Conservation (phyloP, 2,888 invertebrate species). For the Pseudolycoriella hygida region DNA sequence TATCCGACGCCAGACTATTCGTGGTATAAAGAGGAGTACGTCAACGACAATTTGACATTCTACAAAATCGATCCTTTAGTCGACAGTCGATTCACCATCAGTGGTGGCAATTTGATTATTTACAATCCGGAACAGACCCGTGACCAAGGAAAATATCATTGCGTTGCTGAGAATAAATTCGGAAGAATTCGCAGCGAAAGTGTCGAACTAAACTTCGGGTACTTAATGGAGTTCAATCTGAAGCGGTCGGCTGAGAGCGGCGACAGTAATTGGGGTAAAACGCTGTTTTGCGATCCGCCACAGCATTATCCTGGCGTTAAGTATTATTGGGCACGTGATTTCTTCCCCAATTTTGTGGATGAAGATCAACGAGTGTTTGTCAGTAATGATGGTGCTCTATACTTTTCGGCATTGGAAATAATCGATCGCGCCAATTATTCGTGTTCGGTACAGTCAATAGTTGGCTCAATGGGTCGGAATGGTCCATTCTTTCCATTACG, state of each 20-base stretch:
- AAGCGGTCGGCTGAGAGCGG: conserved; percentile 70
- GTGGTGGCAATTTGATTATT: conserved; percentile 83
- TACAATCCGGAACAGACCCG: conserved; percentile 60
- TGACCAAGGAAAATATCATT: conserved; percentile 82
- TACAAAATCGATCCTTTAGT: conserved; percentile 58
- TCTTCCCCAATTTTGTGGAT: conserved; percentile 82
- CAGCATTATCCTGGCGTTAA: conserved; percentile 77
- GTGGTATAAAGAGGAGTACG: conserved; percentile 80
- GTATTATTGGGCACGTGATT: conserved; percentile 82
- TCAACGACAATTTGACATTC: conserved; percentile 55
- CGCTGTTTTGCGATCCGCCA: conserved; percentile 82
- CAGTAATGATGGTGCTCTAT: conserved; percentile 82
- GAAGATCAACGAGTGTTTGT: conserved; percentile 87
- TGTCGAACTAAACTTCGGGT: conserved; percentile 74
- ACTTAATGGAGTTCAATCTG: conserved; percentile 76
- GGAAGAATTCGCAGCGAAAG: conserved; percentile 80
- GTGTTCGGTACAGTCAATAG: conserved; percentile 76
- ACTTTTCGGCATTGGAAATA: conserved; percentile 83
- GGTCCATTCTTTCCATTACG: conserved; percentile 73
- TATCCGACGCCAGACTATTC: conserved; percentile 78
- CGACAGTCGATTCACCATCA: conserved; percentile 63
- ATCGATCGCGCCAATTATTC: conserved; percentile 83
- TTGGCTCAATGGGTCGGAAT: conserved; percentile 73
- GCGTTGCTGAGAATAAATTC: conserved; percentile 75
- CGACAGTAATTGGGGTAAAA: conserved; percentile 87